Evolutionary conservation across 1,140 invertebrate species (phyloP), one percentile per base, ranked within the genome.

Genomic region (Drosophila nigrodunni): DNA sequence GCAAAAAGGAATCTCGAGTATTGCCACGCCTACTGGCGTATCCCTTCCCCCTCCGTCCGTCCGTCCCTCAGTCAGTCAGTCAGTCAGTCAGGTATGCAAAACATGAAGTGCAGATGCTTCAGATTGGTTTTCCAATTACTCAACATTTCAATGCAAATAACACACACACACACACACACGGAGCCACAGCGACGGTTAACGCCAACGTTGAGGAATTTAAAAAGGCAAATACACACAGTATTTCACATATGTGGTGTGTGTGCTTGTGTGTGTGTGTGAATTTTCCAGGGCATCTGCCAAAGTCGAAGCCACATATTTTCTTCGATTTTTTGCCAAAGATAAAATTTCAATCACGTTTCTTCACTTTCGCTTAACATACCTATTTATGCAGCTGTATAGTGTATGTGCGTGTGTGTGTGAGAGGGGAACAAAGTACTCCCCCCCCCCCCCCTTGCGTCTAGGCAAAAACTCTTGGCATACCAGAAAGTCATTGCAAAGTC

Each of bases 81-180:
- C 67, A 59, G 57, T 52, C 50, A 70, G 66, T 70, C 58, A 76
- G 82, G 82, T 87, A 86, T 86, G 82, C 82, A 76, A 87, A 87
- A 87, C 83, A 87, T 87, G 82, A 82, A 82, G 69, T 82, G 83
- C 83, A 87, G 83, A 88, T 87, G 82, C 82, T 87, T 88, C 82
- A 87, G 83, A 88, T 87, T 87, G 82, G 83, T 87, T 87, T 87
- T 87, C 83, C 82, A 87, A 87, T 87, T 87, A 87, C 83, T 87
- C 82, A 87, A 87, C 83, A 87, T 87, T 87, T 87, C 82, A 87
- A 87, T 87, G 83, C 82, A 87, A 88, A 87, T 88, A 87, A 66
- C 82, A 69, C 82, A 69, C 49, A 59, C 25, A 30, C 25, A 30
- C 25, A 5, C 25, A 62, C 82, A 69, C 82, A 69, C 44, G 55